phyloP scores from a whole-genome alignment of 35 echinoderm and acorn worm species.

The Heliocidaris tuberculata region DNA sequence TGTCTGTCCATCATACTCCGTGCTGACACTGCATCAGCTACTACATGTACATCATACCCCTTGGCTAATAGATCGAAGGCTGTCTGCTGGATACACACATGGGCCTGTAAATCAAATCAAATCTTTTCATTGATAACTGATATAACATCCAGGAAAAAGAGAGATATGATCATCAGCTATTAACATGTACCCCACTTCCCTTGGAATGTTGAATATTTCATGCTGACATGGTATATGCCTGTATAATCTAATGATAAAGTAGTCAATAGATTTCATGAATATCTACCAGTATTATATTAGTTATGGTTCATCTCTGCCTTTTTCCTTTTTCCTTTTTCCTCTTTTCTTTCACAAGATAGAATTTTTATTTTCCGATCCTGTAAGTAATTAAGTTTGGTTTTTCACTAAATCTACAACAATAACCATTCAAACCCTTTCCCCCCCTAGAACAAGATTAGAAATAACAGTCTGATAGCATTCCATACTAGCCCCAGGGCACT shows the following conservation, averaged over 20 bases:
- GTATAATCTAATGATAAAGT: not conserved
- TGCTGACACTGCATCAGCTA: slow-evolving; percentile 91
- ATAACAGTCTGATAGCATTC: no score
- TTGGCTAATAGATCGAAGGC: slow-evolving; percentile 80
- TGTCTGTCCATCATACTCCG: slow-evolving; percentile 94
- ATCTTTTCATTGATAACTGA: not conserved
- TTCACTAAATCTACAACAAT: no score
- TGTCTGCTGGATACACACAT: slow-evolving; percentile 98
- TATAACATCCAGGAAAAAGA: not conserved
- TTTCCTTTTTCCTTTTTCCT: no score
- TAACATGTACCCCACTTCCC: not conserved
- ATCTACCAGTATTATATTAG: no score
- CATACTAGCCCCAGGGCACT: no score
- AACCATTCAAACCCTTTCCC: no score
- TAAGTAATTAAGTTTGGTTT: no score
- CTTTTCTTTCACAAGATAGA: no score
- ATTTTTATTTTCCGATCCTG: no score
- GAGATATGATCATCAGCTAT: not conserved
- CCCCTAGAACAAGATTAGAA: no score
- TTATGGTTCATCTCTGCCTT: no score
- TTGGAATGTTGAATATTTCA: not conserved
- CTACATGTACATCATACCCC: slow-evolving; percentile 90
- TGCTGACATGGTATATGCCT: not conserved
- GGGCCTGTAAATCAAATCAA: slow-evolving; percentile 64
- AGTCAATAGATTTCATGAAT: no score